Conservation (phyloP, 2,113 vertebrate genomes). For the Pseudonaja textilis region DNA sequence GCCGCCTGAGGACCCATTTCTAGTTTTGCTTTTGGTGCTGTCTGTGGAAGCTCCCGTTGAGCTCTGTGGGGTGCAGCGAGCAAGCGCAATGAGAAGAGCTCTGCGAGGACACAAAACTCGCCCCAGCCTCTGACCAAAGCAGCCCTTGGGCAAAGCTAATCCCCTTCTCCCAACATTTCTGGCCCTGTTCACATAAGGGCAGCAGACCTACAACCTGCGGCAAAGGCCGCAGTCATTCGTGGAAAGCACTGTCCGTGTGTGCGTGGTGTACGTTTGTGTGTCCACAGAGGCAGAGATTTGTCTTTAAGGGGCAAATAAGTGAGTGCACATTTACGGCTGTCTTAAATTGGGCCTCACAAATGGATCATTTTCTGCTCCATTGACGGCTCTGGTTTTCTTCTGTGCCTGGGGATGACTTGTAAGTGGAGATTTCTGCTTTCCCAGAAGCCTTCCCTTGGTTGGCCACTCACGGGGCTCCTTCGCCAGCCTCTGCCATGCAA, state of each 20-base stretch:
- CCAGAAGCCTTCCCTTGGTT: slow-evolving; percentile 96
- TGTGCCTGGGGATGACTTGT: slow-evolving; percentile 92
- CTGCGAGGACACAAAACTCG: too few species aligned
- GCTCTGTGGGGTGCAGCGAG: not conserved
- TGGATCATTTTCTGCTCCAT: slow-evolving; percentile 95
- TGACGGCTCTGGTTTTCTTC: slow-evolving; percentile 97
- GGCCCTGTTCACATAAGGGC: not conserved
- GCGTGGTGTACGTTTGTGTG: not conserved
- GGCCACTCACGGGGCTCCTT: slow-evolving; percentile 97
- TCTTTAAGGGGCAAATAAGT: slow-evolving; percentile 52
- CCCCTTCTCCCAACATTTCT: not conserved
- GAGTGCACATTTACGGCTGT: slow-evolving; percentile 85
- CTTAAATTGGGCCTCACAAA: slow-evolving; percentile 98
- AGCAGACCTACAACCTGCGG: not conserved
- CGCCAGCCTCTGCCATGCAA: slow-evolving; percentile 97
- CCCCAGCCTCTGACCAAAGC: not conserved
- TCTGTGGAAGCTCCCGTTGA: not conserved
- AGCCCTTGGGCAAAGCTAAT: not conserved
- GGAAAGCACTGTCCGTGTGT: not conserved
- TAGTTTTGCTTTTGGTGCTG: not conserved
- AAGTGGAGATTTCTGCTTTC: slow-evolving; percentile 93
- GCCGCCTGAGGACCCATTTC: not conserved
- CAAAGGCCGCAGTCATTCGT: not conserved
- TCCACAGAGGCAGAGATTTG: not conserved
- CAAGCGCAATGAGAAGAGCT: not conserved